phyloP scores from a whole-genome alignment of 2,888 invertebrate genomes.

The Linyphia triangularis region DNA sequence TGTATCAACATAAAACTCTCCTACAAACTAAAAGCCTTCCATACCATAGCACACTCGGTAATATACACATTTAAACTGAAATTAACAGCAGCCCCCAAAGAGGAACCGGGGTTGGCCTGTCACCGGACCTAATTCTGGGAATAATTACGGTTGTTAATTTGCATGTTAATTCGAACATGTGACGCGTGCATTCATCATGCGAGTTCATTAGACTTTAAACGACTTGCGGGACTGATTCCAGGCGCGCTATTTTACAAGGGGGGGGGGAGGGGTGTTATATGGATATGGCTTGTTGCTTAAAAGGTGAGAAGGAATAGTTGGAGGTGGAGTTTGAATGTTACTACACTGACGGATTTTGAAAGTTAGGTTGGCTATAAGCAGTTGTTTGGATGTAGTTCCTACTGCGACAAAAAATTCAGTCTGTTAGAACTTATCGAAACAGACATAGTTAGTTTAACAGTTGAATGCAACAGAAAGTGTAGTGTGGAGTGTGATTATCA shows the following conservation, averaged over 20 bases:
- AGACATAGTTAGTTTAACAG: too few species aligned
- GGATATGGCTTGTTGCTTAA: constrained; percentile 13
- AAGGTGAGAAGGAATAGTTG: constrained; percentile 21
- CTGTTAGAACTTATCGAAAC: too few species aligned
- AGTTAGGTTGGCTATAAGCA: too few species aligned
- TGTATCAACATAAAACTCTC: background rate
- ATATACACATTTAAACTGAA: constrained; percentile 63
- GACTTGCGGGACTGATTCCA: constrained; percentile 49
- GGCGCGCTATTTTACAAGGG: background rate
- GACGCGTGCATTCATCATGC: constrained; percentile 60
- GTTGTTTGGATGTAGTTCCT: too few species aligned
- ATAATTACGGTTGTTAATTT: constrained; percentile 72
- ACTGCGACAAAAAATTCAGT: too few species aligned
- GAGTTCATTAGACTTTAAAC: constrained; percentile 68
- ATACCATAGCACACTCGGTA: background rate
- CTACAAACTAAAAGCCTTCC: background rate
- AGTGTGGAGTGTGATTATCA: too few species aligned
- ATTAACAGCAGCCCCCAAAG: constrained; percentile 36
- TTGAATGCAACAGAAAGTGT: too few species aligned
- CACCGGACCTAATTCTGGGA: constrained; percentile 58
- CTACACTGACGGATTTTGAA: too few species aligned
- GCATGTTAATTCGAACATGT: constrained; percentile 65
- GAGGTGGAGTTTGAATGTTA: background rate
- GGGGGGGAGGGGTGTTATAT: background rate
- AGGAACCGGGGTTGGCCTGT: constrained; percentile 13